Evolutionary conservation across 2,113 vertebrate genomes (phyloP).

Genomic region (Leiothrix lutea): DNA sequence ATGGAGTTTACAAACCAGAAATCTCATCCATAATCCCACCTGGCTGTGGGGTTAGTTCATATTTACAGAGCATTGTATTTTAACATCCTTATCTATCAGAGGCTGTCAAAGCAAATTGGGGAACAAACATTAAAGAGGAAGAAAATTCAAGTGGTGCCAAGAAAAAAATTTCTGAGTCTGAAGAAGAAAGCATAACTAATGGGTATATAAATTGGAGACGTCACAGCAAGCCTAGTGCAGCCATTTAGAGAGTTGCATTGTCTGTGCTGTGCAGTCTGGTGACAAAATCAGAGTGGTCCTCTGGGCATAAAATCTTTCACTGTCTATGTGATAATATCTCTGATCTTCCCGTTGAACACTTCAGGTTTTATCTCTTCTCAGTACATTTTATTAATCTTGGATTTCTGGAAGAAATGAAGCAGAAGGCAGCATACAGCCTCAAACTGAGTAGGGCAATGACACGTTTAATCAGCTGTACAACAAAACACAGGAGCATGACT

Average conservation of each 20-base stretch:
- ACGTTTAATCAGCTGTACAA: not conserved
- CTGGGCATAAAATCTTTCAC: not conserved
- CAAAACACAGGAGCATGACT: not conserved
- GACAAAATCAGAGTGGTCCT: not conserved
- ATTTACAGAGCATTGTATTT: not conserved
- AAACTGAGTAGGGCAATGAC: not conserved
- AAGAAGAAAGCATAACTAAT: not conserved
- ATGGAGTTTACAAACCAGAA: not conserved
- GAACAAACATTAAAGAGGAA: not conserved
- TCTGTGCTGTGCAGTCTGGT: not conserved
- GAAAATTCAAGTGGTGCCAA: not conserved
- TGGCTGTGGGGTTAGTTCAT: not conserved
- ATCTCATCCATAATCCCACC: not conserved
- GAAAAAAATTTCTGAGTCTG: not conserved
- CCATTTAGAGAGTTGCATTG: not conserved
- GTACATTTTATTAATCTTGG: not conserved
- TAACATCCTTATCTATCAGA: not conserved
- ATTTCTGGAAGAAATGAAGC: not conserved
- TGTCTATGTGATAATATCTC: not conserved
- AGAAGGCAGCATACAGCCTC: not conserved
- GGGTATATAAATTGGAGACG: not conserved
- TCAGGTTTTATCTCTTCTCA: conserved; percentile 1
- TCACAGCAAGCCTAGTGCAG: not conserved
- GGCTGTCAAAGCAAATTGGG: not conserved
- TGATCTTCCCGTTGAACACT: not conserved